A percentile compares a stretch with the other conserved stretches of the same genome.
Evolutionary conservation across 2,888 invertebrate genomes (phyloP).

Genomic region (Acleris cristana): DNA sequence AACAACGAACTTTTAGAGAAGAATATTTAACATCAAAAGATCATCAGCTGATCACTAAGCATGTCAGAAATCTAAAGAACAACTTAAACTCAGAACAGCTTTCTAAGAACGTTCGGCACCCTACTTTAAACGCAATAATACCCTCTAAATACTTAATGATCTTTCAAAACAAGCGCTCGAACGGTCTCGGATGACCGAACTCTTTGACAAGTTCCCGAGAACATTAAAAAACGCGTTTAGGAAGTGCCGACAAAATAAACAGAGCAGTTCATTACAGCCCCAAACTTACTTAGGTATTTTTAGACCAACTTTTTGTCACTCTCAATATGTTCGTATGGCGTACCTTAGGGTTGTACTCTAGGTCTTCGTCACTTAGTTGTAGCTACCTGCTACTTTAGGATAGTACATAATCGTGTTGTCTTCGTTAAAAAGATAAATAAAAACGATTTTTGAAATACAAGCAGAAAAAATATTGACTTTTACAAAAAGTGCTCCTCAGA

Average conservation of each 20-base stretch:
- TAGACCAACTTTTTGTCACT: conserved; percentile 1
- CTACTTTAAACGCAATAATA: conserved; percentile 30
- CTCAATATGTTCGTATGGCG: background rate
- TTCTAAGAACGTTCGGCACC: conserved; percentile 21
- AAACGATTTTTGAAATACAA: background rate
- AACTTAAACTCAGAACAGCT: background rate
- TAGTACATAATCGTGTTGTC: background rate
- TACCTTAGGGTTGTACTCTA: background rate
- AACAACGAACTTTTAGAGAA: too few species aligned
- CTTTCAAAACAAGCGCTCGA: conserved; percentile 29
- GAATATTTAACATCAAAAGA: background rate
- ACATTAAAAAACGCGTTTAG: conserved; percentile 40
- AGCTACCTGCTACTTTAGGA: too few species aligned
- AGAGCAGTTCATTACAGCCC: conserved; percentile 13
- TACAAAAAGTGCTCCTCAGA: conserved; percentile 14
- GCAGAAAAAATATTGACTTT: conserved; percentile 20
- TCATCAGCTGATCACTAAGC: background rate
- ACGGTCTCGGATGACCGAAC: conserved; percentile 26
- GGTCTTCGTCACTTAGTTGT: background rate
- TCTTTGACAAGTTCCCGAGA: conserved; percentile 38
- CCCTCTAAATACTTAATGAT: conserved; percentile 30
- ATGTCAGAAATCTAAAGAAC: background rate
- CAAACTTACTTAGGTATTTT: conserved; percentile 23
- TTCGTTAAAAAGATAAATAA: background rate
- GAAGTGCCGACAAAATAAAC: conserved; percentile 37